Conservation (phyloP, 2,113 vertebrate species). For the Chloropsis hardwickii region DNA sequence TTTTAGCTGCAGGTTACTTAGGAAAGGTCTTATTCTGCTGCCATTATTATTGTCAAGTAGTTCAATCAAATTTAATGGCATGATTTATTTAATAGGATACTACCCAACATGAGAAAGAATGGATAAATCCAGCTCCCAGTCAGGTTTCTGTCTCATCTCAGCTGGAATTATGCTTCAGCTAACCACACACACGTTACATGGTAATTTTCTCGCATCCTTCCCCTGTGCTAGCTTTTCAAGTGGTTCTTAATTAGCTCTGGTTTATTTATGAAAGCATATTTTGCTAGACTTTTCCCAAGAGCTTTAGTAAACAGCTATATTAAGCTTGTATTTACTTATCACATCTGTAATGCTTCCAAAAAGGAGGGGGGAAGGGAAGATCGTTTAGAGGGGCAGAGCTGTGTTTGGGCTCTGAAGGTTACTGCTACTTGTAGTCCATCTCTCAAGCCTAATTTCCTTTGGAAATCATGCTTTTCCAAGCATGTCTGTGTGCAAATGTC, state of each 20-base stretch:
- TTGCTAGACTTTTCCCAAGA: constrained; percentile 35
- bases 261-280: constrained; percentile 55
- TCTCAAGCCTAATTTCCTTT: background rate
- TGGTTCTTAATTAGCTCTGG: constrained; percentile 45
- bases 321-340: constrained; percentile 6
- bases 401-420: background rate
- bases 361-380: background rate
- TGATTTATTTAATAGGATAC: background rate
- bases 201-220: constrained; percentile 13
- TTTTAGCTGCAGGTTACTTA: background rate
- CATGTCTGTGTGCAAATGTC: background rate
- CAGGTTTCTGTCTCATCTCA: background rate
- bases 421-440: background rate
- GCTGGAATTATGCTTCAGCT: background rate
- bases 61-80: background rate
- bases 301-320: constrained; percentile 1
- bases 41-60: background rate
- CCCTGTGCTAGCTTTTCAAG: constrained; percentile 30
- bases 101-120: background rate
- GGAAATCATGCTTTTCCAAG: background rate
- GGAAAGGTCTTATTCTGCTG: background rate
- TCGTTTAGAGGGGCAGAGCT: background rate
- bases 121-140: background rate
- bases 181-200: background rate
- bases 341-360: background rate